phyloP scores from a whole-genome alignment of 2,113 vertebrate species.

The Phasianus colchicus region DNA sequence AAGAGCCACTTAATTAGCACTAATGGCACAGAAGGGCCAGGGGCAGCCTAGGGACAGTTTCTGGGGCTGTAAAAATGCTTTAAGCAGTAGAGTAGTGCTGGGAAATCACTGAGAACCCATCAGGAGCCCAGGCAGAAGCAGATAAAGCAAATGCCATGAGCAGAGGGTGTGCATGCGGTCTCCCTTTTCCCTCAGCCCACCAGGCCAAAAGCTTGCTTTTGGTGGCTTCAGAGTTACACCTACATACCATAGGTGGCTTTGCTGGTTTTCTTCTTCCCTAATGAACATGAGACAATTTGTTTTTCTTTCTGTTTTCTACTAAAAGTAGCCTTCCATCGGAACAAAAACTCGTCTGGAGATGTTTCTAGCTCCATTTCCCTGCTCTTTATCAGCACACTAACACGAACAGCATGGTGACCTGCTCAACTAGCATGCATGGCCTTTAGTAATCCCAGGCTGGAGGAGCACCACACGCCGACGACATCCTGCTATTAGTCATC shows the following conservation, averaged over 20 bases:
- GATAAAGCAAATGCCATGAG: not conserved
- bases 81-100: not conserved
- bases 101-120: fast-evolving
- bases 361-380: not conserved
- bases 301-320: not conserved
- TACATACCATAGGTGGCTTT: not conserved
- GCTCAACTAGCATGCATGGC: not conserved
- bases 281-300: not conserved
- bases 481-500: constrained; percentile 33
- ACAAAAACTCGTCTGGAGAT: not conserved
- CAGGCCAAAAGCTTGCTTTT: not conserved
- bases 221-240: not conserved
- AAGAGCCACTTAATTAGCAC: not conserved
- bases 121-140: not conserved
- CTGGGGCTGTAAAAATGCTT: fast-evolving
- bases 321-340: not conserved
- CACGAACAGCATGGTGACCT: not conserved
- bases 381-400: constrained; percentile 35
- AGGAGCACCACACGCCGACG: not conserved
- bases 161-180: not conserved
- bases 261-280: not conserved
- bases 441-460: not conserved
- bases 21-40: not conserved
- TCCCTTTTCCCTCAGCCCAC: not conserved
- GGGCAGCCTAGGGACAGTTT: not conserved